Percentiles rank a stretch among this genome's conserved stretches.
phyloP scores from a whole-genome alignment of 2,888 invertebrate genomes.

The Crossocerus cetratus region DNA sequence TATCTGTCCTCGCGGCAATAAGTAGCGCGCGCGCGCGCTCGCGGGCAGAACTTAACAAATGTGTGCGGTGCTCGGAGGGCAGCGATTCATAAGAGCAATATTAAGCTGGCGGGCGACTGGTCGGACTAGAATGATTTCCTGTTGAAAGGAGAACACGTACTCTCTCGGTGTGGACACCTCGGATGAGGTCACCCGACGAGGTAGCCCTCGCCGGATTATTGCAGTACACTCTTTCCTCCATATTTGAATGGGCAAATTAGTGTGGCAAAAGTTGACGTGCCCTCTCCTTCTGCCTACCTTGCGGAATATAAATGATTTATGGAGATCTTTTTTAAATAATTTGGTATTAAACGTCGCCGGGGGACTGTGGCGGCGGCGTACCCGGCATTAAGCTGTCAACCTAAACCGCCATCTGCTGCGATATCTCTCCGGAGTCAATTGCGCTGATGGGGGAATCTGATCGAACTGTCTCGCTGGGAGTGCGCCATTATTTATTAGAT shows the following conservation, averaged over 20 bases:
- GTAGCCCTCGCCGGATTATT: conserved; percentile 29
- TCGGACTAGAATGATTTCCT: conserved; percentile 66
- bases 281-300: too few relatives aligned
- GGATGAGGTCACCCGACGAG: conserved; percentile 47
- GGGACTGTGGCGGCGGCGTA: background rate
- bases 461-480: background rate
- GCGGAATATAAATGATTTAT: too few relatives aligned
- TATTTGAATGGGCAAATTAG: background rate
- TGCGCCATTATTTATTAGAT: conserved; percentile 7
- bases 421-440: background rate
- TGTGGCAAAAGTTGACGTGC: too few relatives aligned
- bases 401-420: background rate
- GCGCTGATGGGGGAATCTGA: background rate
- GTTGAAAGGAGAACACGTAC: conserved; percentile 67
- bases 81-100: conserved; percentile 18
- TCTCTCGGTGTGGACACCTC: conserved; percentile 50
- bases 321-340: too few relatives aligned
- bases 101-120: conserved; percentile 33
- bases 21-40: background rate
- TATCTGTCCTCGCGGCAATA: background rate
- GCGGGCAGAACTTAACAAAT: conserved; percentile 14
- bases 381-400: conserved; percentile 8
- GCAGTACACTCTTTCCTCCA: conserved; percentile 26
- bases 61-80: background rate
- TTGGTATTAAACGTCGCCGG: too few relatives aligned